Evolutionary conservation across 2,797 vertebrate species (phyloP).

Genomic region (Limnodromus scolopaceus): DNA sequence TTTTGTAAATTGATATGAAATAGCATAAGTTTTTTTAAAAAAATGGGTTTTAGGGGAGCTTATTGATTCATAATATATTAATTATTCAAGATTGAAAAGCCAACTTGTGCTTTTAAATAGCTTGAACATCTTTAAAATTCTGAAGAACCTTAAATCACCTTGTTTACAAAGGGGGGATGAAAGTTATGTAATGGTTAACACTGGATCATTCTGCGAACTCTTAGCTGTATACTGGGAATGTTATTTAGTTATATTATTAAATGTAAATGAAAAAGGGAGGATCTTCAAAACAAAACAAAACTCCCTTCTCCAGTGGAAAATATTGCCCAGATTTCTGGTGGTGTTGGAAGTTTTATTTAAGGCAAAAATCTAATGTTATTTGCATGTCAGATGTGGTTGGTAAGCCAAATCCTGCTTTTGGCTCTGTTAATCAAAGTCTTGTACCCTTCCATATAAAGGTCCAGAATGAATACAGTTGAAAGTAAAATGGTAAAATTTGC

Average conservation of each 20-base stretch:
- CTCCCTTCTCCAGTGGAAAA: neutral
- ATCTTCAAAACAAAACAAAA: neutral
- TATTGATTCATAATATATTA: conserved; percentile 31
- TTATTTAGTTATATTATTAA: neutral
- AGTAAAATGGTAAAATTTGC: neutral
- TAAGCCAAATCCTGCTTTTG: neutral
- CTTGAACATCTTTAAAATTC: conserved; percentile 6
- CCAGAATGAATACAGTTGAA: neutral
- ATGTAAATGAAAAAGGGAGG: neutral
- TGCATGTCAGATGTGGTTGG: neutral
- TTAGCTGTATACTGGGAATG: neutral
- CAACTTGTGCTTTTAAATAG: neutral
- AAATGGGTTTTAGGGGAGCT: neutral
- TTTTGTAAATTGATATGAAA: neutral
- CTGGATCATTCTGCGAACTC: neutral
- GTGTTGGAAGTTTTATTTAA: neutral
- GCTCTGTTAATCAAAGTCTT: neutral
- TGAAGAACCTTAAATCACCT: neutral
- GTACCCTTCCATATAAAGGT: neutral
- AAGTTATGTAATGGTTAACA: neutral
- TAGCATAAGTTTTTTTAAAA: neutral
- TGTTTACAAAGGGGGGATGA: neutral
- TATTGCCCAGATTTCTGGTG: neutral
- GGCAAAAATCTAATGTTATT: neutral
- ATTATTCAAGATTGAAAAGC: conserved; percentile 28